phyloP scores from a whole-genome alignment of 2,113 vertebrate genomes.

The Mirza zaza region DNA sequence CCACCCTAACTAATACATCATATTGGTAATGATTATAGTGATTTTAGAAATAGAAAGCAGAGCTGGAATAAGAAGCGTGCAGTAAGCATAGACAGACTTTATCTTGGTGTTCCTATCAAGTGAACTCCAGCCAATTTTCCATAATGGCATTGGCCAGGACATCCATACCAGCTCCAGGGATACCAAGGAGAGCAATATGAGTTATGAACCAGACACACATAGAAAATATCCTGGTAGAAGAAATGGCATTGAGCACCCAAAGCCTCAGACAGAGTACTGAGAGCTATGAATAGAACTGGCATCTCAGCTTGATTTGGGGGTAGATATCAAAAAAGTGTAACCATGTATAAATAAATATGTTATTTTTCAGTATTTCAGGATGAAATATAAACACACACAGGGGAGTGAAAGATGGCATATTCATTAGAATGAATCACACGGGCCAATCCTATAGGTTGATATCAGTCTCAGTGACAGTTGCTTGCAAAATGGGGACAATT shows the following conservation, averaged over 20 bases:
- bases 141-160: background rate
- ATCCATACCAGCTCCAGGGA: background rate
- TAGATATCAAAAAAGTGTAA: background rate
- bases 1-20: background rate
- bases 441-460: background rate
- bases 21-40: background rate
- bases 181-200: background rate
- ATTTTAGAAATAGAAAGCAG: background rate
- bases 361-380: background rate
- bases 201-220: background rate
- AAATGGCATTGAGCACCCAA: background rate
- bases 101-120: background rate
- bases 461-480: background rate
- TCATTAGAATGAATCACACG: background rate
- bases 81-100: background rate
- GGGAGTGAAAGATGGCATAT: background rate
- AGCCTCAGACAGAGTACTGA: background rate
- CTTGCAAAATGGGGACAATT: background rate
- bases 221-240: background rate
- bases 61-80: background rate
- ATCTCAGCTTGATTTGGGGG: background rate
- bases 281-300: background rate
- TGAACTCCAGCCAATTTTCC: background rate
- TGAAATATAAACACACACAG: background rate
- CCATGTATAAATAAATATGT: background rate